Evolutionary conservation across 2,888 invertebrate genomes (phyloP).

Genomic region (Aphodius sticticus): DNA sequence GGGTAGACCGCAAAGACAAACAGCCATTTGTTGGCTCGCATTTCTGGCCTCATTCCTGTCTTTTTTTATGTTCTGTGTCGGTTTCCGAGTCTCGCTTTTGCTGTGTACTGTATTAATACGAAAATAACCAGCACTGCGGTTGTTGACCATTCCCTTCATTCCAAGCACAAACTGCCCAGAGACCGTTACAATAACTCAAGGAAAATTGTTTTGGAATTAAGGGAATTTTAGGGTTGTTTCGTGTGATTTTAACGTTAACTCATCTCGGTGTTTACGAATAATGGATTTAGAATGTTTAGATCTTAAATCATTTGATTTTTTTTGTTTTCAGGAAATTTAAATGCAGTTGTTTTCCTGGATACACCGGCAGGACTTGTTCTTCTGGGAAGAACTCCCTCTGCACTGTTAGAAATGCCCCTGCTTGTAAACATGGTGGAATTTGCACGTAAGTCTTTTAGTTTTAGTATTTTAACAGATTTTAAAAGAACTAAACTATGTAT

Average conservation of each 20-base stretch:
- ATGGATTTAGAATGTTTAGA: no score
- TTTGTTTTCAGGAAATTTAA: slow-evolving; percentile 71
- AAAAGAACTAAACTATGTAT: no score
- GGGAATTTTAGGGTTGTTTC: background rate
- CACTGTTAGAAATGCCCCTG: slow-evolving; percentile 67
- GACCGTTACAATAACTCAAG: background rate
- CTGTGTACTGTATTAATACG: background rate
- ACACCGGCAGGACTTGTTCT: slow-evolving; percentile 81
- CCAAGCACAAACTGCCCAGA: background rate
- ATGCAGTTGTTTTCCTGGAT: slow-evolving; percentile 84
- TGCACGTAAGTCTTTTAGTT: slow-evolving; percentile 74
- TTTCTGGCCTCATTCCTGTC: background rate
- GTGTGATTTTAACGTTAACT: background rate
- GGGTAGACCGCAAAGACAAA: background rate
- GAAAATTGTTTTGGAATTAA: background rate
- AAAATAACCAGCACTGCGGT: background rate
- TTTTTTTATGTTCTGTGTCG: background rate
- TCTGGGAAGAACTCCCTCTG: slow-evolving; percentile 77
- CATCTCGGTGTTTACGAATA: no score
- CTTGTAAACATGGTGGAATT: slow-evolving; percentile 83
- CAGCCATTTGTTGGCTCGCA: background rate
- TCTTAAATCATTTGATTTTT: background rate
- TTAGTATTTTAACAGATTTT: no score
- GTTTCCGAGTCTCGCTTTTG: background rate
- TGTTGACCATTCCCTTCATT: background rate